Conservation (phyloP, 1,140 invertebrate genomes). For the Anthonomus grandis region DNA sequence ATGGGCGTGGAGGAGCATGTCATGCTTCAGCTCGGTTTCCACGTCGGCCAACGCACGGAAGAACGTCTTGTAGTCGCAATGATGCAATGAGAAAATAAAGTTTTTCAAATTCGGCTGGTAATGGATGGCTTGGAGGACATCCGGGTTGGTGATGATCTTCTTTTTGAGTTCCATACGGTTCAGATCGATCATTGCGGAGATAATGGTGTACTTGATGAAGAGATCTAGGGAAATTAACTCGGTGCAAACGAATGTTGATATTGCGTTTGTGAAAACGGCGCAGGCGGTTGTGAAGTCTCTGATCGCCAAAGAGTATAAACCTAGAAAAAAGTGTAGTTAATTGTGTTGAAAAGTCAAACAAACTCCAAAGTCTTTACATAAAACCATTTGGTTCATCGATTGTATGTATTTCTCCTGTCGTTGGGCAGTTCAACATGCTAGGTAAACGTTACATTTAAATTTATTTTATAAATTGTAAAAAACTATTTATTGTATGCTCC, state of each 20-base stretch:
- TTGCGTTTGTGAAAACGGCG: conserved; percentile 90
- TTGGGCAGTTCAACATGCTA: no score
- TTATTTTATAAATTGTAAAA: no score
- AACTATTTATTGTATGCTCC: no score
- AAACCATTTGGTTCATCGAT: no score
- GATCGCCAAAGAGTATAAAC: conserved; percentile 84
- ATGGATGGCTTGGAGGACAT: conserved; percentile 89
- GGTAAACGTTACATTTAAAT: no score
- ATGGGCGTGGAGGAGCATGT: conserved; percentile 87
- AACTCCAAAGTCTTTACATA: no score
- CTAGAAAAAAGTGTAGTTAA: conserved; percentile 14
- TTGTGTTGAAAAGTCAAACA: background rate
- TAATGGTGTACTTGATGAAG: conserved; percentile 85
- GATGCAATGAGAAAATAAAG: conserved; percentile 90
- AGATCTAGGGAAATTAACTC: conserved; percentile 93
- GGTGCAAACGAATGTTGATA: conserved; percentile 98
- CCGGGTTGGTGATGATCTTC: conserved; percentile 84
- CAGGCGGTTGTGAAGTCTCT: conserved; percentile 93
- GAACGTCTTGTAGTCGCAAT: conserved; percentile 94
- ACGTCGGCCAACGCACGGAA: conserved; percentile 76
- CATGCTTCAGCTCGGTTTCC: conserved; percentile 80
- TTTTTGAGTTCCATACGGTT: conserved; percentile 74
- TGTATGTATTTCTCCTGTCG: no score
- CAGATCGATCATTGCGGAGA: conserved; percentile 76
- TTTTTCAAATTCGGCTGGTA: conserved; percentile 76